Evolutionary conservation across 2,888 invertebrate species (phyloP).

Genomic region (Busseola fusca): DNA sequence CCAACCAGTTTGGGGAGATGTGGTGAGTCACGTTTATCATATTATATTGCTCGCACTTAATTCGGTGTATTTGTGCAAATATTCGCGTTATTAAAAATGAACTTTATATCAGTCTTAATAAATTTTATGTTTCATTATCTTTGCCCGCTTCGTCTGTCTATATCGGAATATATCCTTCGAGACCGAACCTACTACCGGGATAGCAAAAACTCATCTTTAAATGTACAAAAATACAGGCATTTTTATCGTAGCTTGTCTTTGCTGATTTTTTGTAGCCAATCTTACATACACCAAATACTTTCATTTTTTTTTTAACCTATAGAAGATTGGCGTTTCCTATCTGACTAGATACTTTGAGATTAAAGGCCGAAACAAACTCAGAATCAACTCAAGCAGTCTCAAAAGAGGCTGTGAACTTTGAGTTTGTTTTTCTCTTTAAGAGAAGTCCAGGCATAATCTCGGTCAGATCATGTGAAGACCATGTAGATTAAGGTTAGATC

Average conservation of each 20-base stretch:
- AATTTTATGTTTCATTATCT: background rate
- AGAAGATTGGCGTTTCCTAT: too few relatives aligned
- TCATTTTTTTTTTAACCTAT: too few relatives aligned
- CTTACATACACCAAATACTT: background rate
- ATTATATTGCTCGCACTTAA: background rate
- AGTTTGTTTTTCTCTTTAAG: too few relatives aligned
- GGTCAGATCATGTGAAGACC: too few relatives aligned
- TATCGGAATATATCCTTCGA: background rate
- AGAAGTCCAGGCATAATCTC: too few relatives aligned
- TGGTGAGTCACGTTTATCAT: constrained; percentile 80
- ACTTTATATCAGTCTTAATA: background rate
- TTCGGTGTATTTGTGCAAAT: background rate
- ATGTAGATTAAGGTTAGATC: too few relatives aligned
- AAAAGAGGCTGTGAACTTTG: too few relatives aligned
- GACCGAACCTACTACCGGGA: background rate
- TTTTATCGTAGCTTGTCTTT: background rate
- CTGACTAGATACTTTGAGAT: too few relatives aligned
- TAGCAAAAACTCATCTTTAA: background rate
- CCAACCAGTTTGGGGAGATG: constrained; percentile 89
- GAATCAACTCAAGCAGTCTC: too few relatives aligned
- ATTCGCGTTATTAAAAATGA: background rate
- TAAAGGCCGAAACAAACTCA: too few relatives aligned
- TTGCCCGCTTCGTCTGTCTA: background rate
- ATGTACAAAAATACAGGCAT: background rate
- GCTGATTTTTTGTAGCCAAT: background rate